Conservation (phyloP, 1,140 invertebrate species). For the Uloborus diversus region DNA sequence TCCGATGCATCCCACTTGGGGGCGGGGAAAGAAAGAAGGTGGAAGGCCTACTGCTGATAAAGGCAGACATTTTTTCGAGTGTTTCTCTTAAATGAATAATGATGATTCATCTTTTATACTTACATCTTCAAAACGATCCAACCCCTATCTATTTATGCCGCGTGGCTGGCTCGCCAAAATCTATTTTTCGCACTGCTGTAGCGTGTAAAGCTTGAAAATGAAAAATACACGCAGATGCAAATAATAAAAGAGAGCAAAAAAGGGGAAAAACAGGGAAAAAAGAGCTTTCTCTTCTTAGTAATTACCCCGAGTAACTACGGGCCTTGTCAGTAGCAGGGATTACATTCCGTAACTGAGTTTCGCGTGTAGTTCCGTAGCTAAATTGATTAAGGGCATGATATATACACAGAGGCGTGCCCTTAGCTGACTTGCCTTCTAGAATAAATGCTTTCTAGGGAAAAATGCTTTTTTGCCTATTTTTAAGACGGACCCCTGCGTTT, state of each 20-base stretch:
- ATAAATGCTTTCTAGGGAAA: too few relatives aligned
- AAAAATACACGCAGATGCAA: conserved; percentile 10
- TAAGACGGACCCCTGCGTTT: too few relatives aligned
- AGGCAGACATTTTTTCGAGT: conserved; percentile 19
- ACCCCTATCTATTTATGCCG: conserved; percentile 45
- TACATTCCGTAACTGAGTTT: conserved; percentile 7
- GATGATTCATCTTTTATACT: conserved; percentile 53
- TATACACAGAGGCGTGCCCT: too few relatives aligned
- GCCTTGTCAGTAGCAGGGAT: conserved; percentile 27
- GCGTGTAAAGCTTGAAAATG: conserved; percentile 12
- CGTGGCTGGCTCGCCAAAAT: conserved; percentile 5
- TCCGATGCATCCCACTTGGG: conserved; percentile 10
- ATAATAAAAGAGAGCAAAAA: neutral
- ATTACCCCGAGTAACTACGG: conserved; percentile 2
- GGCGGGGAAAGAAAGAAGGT: neutral
- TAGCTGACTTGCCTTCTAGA: too few relatives aligned
- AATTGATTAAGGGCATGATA: conserved; percentile 34
- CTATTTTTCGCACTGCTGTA: conserved; percentile 25
- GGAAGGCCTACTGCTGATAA: conserved; percentile 22
- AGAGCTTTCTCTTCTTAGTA: neutral
- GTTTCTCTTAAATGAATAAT: conserved; percentile 48
- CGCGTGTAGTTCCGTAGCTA: conserved; percentile 8
- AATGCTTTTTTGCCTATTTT: too few relatives aligned
- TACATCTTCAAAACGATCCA: conserved; percentile 44
- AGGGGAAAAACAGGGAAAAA: neutral